Evolutionary conservation across 2,888 invertebrate species (phyloP).

Genomic region (Melipona bicolor): DNA sequence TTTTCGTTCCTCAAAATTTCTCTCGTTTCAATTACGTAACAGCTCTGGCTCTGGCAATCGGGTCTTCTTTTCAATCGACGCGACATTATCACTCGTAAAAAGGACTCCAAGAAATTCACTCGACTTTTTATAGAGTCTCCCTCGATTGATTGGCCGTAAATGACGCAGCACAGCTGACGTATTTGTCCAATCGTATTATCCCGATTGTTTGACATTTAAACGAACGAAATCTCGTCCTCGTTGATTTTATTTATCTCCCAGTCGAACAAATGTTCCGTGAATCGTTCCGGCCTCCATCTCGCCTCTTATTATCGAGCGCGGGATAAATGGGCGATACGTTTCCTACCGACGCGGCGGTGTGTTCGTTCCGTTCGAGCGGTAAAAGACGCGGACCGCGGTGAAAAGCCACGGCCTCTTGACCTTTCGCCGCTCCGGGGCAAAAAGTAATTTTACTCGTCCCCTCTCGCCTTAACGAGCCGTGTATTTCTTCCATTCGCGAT

Average conservation of each 20-base stretch:
- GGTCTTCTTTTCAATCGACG: background rate
- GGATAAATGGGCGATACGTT: conserved; percentile 15
- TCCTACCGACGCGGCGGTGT: background rate
- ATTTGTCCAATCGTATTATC: background rate
- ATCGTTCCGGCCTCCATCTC: conserved; percentile 19
- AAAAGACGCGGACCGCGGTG: background rate
- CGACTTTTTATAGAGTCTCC: background rate
- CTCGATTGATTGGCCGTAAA: background rate
- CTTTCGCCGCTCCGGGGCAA: conserved; percentile 9
- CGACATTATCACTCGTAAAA: background rate
- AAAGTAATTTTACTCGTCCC: conserved; percentile 30
- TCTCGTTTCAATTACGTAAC: background rate
- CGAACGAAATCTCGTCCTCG: background rate
- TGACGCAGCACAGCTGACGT: background rate
- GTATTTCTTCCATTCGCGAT: background rate
- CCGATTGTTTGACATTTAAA: conserved; percentile 11
- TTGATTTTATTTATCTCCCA: conserved; percentile 23
- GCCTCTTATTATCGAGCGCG: conserved; percentile 21
- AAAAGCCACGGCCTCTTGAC: conserved; percentile 29
- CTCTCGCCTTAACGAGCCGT: conserved; percentile 3
- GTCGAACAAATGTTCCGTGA: background rate
- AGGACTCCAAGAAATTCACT: background rate
- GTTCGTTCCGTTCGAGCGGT: conserved; percentile 36
- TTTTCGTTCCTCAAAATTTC: no score
- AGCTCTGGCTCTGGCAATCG: no score